Evolutionary conservation across 2,888 invertebrate species (phyloP).

Genomic region (Clanis bilineata): DNA sequence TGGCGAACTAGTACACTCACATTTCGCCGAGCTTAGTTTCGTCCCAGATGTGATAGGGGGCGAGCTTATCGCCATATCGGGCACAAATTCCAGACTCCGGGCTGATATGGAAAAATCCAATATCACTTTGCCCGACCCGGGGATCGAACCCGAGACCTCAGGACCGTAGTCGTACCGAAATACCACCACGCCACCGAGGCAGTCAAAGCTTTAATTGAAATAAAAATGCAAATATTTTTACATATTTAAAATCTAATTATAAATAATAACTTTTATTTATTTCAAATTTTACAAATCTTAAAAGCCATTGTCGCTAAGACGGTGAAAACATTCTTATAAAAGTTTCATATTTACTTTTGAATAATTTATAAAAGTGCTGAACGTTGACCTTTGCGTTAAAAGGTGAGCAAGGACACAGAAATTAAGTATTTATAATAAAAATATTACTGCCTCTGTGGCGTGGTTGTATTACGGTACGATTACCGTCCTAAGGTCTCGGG

Average conservation of each 20-base stretch:
- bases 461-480: too few species aligned
- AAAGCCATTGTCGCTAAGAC: constrained; percentile 10
- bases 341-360: constrained; percentile 11
- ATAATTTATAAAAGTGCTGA: background rate
- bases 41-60: too few species aligned
- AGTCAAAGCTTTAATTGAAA: background rate
- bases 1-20: too few species aligned
- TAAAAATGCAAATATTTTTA: background rate
- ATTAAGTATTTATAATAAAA: constrained; percentile 12
- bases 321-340: background rate
- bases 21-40: too few species aligned
- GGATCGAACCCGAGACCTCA: too few species aligned
- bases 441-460: background rate
- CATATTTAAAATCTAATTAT: background rate
- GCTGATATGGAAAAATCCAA: too few species aligned
- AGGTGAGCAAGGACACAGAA: constrained; percentile 3
- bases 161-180: background rate
- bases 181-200: background rate
- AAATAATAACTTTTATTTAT: background rate
- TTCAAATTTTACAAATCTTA: background rate
- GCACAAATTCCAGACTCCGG: too few species aligned
- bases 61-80: too few species aligned
- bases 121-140: too few species aligned
- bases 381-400: constrained; percentile 13
- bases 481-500: too few species aligned